Base-by-base conservation (phyloP, 2,888 invertebrate species). In the Gastracanthus pulcherrimus region DNA sequence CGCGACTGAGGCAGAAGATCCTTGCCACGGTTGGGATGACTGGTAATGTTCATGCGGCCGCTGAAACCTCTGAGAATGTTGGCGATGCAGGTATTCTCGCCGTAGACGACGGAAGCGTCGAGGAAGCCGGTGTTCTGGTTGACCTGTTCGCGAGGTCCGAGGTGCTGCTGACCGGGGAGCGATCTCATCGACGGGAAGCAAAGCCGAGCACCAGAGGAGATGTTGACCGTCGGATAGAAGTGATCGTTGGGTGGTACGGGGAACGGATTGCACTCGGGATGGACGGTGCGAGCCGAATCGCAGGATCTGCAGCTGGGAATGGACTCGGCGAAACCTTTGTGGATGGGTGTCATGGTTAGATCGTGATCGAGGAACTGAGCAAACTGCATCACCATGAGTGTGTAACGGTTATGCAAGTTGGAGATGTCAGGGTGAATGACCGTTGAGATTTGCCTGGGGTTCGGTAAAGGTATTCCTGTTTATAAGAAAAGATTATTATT, bases 131-230 rank as follows among this genome's bases (percentile, higher is more conserved):
- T 97, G 89, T 98, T 98, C 89, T 98, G 97, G 91, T 99, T 98
- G 19, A 98, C 95, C 92, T 98, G 98, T 87, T 98, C 98, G 80
- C 98, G 94, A 0, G 97, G 96, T 11, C 98, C 96, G 62, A 98
- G 92, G 75, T 95, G 95, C 86, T 97, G 95, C 88, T 98, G 98
- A 31, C 98, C 98, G 0, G 98, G 97, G 83, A 98, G 92, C 67
- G 98, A 98, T 89, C 98, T 94, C 95, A 98, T 98, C 91, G 98
- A 98, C 0, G 98, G 98, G 92, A 98, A 97, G 92, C 98, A 98
- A 85, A 97, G 93, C 16, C 96, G 93, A 77, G 95, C 95, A 0
- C 98, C 98, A 2, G 96, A 96, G 0, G 96, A 95, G 9, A 95
- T 94, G 89, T 98, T 97, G 41, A 96, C 94, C 83, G 97, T 96